Evolutionary conservation across 1,140 invertebrate species (phyloP).

Genomic region (Lucilia cuprina): DNA sequence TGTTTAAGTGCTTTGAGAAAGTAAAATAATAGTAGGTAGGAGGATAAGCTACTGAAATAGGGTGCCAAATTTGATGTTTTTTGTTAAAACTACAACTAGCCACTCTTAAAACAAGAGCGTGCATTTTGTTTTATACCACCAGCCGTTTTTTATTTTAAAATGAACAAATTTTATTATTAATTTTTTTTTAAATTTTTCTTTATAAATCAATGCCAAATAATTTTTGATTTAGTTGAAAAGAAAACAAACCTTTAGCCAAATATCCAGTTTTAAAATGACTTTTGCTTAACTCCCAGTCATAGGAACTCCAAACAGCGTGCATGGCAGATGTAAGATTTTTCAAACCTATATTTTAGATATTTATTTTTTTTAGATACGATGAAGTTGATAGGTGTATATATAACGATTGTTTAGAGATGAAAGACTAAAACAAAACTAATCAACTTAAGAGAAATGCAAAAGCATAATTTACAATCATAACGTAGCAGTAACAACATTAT

Average conservation of each 20-base stretch:
- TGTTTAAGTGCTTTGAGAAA: neutral
- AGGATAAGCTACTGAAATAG: neutral
- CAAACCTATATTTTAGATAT: slow-evolving; percentile 31
- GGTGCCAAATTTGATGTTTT: neutral
- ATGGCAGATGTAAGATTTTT: slow-evolving; percentile 36
- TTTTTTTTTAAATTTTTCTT: neutral
- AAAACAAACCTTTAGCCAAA: slow-evolving; percentile 29
- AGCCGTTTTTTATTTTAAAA: slow-evolving; percentile 19
- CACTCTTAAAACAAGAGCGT: slow-evolving; percentile 20
- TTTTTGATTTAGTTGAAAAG: neutral
- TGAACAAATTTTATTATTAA: slow-evolving; percentile 33
- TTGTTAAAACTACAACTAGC: slow-evolving; percentile 2
- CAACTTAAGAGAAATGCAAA: neutral
- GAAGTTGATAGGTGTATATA: slow-evolving; percentile 15
- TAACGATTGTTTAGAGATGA: neutral
- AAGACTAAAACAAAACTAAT: neutral
- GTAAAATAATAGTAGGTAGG: neutral
- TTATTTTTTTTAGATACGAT: neutral
- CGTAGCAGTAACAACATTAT: neutral
- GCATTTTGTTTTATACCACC: slow-evolving; percentile 19
- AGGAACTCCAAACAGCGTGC: slow-evolving; percentile 31
- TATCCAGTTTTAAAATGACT: slow-evolving; percentile 21
- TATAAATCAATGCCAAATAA: slow-evolving; percentile 1
- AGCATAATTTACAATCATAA: neutral
- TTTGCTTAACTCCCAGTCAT: slow-evolving; percentile 33